Conservation (phyloP, 2,113 vertebrate species). For the Rhombomys opimus region DNA sequence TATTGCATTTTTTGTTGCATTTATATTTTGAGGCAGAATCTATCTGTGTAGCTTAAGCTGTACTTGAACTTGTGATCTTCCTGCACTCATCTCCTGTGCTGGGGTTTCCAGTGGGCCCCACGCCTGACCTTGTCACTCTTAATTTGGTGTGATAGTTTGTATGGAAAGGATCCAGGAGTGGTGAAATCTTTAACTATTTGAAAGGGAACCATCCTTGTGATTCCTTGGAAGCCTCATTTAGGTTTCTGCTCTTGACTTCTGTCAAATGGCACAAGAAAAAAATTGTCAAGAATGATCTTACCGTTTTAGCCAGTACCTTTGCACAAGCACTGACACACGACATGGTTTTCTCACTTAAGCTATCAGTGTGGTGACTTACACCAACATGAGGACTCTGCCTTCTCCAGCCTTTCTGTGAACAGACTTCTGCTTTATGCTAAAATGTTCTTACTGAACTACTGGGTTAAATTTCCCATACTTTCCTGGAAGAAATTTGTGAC, state of each 20-base stretch:
- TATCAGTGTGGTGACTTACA: conserved; percentile 11
- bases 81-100: neutral
- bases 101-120: neutral
- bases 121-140: neutral
- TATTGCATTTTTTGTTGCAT: neutral
- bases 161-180: neutral
- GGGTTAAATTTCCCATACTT: conserved; percentile 9
- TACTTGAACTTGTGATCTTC: neutral
- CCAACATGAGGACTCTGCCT: neutral
- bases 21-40: neutral
- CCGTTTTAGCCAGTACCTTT: conserved; percentile 14
- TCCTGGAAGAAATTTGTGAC: neutral
- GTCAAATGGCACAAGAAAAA: neutral
- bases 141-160: neutral
- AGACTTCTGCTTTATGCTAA: neutral
- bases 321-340: neutral
- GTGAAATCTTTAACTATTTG: neutral
- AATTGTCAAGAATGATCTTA: neutral
- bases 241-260: neutral
- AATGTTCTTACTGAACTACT: conserved; percentile 9
- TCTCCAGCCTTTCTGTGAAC: conserved; percentile 27
- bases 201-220: neutral
- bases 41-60: neutral
- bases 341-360: conserved; percentile 30
- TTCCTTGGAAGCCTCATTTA: neutral